Base-by-base conservation (phyloP, 2,113 vertebrate species). In the Uropsilus gracilis region DNA sequence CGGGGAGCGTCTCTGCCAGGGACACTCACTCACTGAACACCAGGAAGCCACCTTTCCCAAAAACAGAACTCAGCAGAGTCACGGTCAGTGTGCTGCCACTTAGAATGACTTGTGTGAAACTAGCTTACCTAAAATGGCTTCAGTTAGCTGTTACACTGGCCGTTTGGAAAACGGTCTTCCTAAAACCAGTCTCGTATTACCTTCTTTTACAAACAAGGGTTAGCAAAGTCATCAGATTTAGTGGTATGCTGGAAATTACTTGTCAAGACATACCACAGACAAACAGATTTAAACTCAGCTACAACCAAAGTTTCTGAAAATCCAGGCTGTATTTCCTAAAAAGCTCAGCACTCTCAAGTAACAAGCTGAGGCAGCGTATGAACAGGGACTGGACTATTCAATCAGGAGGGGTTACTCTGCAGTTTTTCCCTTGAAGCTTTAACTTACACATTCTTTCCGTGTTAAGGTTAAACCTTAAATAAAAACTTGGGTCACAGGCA, bases 401-500 rank as follows among this genome's bases (percentile, higher is more conserved):
- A 91, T n/a, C 37, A 94, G 78, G 42, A 83, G 57, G 68, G 48
- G 18, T 83, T 86, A 71, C 24, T 77, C 68, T 72, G 0, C 24
- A 73, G 42, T 91, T 91, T 64, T 63, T 71, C 44, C 48, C 32
- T 64, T 42, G 1, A 57, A 4, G 9, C 86, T 69, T 93, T 73
- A 92, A 83, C 44, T 75, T 61, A 37, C 0, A 85, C 5, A 48
- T 69, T 81, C 32, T 87, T 86, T 76, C 46, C 26, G 64, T 34
- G 72, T 96, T 48, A 86, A 39, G 2, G 20, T 88, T 86, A 72
- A 78, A 92, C 72, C 20, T 85, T 89, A n/a, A n/a, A n/a, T 37
- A 42, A 82, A 87, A 84, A 57, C 2, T 75, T 42, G 2, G 97
- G 95, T 84, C 84, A 91, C 34, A 96, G 92, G 97, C 95, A 95